Evolutionary conservation across 1,140 invertebrate genomes (phyloP), one percentile per base, ranked within the genome.

Genomic region (Drosophila lowei): DNA sequence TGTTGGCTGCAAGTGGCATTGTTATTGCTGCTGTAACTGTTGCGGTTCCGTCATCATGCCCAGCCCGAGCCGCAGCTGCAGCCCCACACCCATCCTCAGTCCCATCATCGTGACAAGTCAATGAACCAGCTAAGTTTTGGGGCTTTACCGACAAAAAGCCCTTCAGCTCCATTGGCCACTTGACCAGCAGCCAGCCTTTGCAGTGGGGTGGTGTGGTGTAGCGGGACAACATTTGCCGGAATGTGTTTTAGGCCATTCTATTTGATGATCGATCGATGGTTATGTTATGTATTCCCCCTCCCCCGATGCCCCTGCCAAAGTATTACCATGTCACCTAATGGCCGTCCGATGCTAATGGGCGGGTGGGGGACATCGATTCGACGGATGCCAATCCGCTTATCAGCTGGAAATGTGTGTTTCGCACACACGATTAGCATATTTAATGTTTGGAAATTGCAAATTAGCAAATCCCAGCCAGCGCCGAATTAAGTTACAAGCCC

Each of bases 21-120:
- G 72, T 52, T 60, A 15, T 72, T 52, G 43, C 58, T 49, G 63
- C 54, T 52, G 57, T 64, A 79, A 77, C 80, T 84, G 79, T 85
- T 84, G 80, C 80, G 73, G 65, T 85, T 72, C 54, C 42, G 49
- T 73, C 57, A 50, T 21, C 58, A 57, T 44, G 9, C 11, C 9
- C 68, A 53, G 56, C 57, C 38, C 53, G 52, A 52, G 23, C 23
- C 23, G 0, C 4, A 25, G 23, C 23, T 0, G 0, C 23, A 25
- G 4, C 23, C 38, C 59, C 52, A 47, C 41, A 21, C 23, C 25
- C 47, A 57, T 21, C 38, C 25, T 13, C 16, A 21, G 30, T n/a
- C 25, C 23, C 41, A 21, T 21, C 46, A 4, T 23, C 42, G 18
- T 15, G 13, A 16, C 34, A 41, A 76, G 77, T 77, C 78, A 77